These are phyloP conservation scores for Melieria omissa DNA, from an alignment of 2,888 invertebrate species.

Conservation along the genomic window DNA sequence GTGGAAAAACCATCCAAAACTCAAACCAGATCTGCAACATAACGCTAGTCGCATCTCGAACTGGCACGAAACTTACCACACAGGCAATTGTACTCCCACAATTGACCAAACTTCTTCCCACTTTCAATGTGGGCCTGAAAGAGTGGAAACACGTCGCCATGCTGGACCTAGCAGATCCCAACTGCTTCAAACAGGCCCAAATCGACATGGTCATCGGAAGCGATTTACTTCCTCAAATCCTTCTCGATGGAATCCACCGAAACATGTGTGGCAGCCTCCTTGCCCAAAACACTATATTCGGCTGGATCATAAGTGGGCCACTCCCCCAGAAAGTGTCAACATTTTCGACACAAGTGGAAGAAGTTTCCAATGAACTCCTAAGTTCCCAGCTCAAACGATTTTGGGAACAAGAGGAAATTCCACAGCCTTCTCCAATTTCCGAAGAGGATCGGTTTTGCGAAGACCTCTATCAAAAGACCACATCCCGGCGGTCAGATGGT, in stretches of 20 bases:
- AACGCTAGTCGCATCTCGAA: too few species aligned
- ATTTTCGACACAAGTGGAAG: slow-evolving; percentile 13
- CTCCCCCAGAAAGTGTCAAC: slow-evolving; percentile 5
- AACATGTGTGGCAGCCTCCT: background rate
- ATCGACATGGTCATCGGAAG: slow-evolving; percentile 30
- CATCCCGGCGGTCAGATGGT: slow-evolving; percentile 10
- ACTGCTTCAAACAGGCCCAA: slow-evolving; percentile 3
- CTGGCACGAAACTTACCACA: too few species aligned
- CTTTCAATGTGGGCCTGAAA: too few species aligned
- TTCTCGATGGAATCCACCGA: slow-evolving; percentile 15
- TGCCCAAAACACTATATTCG: slow-evolving; percentile 27
- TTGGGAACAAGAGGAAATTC: slow-evolving; percentile 26
- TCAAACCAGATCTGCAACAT: too few species aligned
- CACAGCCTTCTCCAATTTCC: background rate
- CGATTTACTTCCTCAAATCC: slow-evolving; percentile 19
- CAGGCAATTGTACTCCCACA: too few species aligned
- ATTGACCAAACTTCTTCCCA: too few species aligned
- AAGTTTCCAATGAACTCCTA: background rate
- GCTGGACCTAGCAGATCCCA: background rate
- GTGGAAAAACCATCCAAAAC: too few species aligned
- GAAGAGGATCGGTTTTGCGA: slow-evolving; percentile 22
- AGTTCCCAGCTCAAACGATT: slow-evolving; percentile 6
- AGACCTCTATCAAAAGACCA: slow-evolving; percentile 13
- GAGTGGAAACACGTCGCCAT: too few species aligned
- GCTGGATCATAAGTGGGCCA: slow-evolving; percentile 31